Percentiles rank a stretch among this genome's conserved stretches.
phyloP scores from a whole-genome alignment of 2,888 invertebrate genomes.

The Nemapogon koenigi region DNA sequence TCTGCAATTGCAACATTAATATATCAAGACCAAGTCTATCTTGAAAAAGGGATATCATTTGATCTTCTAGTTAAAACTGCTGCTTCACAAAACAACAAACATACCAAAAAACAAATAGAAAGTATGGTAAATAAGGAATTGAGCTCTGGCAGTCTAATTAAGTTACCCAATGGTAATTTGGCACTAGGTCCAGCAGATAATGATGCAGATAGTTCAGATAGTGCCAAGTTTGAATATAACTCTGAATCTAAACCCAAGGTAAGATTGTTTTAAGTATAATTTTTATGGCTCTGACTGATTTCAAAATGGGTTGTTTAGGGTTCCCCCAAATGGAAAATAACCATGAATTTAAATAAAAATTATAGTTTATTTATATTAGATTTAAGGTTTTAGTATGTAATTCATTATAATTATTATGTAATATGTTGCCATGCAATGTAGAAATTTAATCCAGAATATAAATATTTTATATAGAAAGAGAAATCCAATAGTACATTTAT shows the following conservation, averaged over 20 bases:
- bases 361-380: no score
- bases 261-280: no score
- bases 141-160: constrained; percentile 70
- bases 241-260: constrained; percentile 51
- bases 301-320: no score
- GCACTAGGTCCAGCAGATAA: constrained; percentile 69
- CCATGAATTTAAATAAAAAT: no score
- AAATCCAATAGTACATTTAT: no score
- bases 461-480: no score
- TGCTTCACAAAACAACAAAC: constrained; percentile 68
- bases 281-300: no score
- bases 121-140: constrained; percentile 74
- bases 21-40: constrained; percentile 73
- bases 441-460: no score
- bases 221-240: constrained; percentile 52
- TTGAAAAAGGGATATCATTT: constrained; percentile 75
- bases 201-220: constrained; percentile 62
- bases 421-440: no score
- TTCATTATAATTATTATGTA: no score
- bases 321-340: no score
- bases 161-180: constrained; percentile 72
- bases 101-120: constrained; percentile 68
- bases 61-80: constrained; percentile 71
- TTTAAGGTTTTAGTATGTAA: no score
- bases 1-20: constrained; percentile 75